Base-by-base conservation (phyloP, 2,888 invertebrate species). In the Lissocephala sabroskyi region DNA sequence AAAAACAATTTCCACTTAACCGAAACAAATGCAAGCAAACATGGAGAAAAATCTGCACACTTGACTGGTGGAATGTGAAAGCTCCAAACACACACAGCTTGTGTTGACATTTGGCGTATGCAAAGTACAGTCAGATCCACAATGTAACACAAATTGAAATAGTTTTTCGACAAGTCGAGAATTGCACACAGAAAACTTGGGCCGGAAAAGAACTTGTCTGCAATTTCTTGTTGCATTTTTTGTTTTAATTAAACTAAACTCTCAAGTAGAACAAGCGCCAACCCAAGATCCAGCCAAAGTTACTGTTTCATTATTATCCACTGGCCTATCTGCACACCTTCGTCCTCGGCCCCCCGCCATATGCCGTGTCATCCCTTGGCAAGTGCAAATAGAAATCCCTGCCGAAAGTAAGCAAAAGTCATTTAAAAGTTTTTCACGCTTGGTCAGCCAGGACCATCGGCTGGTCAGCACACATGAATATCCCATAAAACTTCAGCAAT, bases 161-260 rank as follows among this genome's bases (percentile, higher is more conserved):
- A 75, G 68, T 68, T 75, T 52, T 52, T 48, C 44, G 61, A 66
- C 71, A 52, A 52, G 51, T 62, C 56, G 32, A 42, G 54, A 61
- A 43, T 56, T 66, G 59, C 65, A 57, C 49, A 49, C 42, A 23
- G 18, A 39, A 56, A 66, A 73, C 62, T 68, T 73, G 23, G 23
- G 49, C 54, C 33, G 29, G 18, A 40, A 35, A 23, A 23, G 7
- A 23, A 23, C 7, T 5, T 48, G 56, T 51, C 55, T n/a, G n/a
- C n/a, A n/a, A n/a, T n/a, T n/a, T n/a, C n/a, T n/a, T n/a, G n/a
- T n/a, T 9, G 3, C 30, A 37, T 33, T 37, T 39, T 51, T 37
- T 36, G n/a, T 51, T 71, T 71, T 71, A 70, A 76, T 70, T 70
- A 76, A 70, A 75, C 62, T 62, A 45, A 73, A 73, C 65, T 70